Evolutionary conservation across 2,888 invertebrate species (phyloP), one percentile per base, ranked within the genome.

Genomic region (Abrostola triplasia): DNA sequence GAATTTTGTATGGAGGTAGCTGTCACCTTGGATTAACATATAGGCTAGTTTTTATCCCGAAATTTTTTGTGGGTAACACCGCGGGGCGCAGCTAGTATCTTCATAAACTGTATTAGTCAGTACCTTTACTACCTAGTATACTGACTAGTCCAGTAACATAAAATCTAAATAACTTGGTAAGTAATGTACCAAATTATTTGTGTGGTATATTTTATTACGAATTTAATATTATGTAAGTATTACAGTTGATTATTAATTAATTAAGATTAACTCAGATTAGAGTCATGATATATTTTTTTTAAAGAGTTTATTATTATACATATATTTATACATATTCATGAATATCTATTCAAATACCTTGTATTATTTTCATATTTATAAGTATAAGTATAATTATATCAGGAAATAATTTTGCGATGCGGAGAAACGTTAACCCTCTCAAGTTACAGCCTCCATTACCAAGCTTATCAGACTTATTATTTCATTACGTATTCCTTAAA

Each of bases 391-490:
- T 13, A 44, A 44, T 12, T 11, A 12, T 8, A 12, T n/a, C 0
- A 1, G n/a, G 8, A 42, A 42, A 42, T 12, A 42, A 42, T n/a
- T 12, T 6, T 12, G 12, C 5, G 24, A 24, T 24, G 24, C 47
- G 35, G 10, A 8, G 5, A 12, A 49, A 36, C 5, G 4, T 5
- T 59, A 40, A 13, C 5, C 36, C 6, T n/a, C 12, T 36, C 13
- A 36, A 48, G 6, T 42, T 54, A 7, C 6, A 12, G 47, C n/a
- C 35, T 13, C 5, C 11, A 12, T 59, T 12, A 53, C 52, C 41
- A 42, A 53, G 44, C 38, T 48, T 24, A 56, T 9, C 47, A 12
- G 5, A 38, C 8, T 38, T 50, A 42, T 13, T 42, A 44, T 49
- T 13, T 52, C 42, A 59, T 37, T 9, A 51, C n/a, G 36, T 11